Evolutionary conservation across 2,113 vertebrate species (phyloP).

Genomic region (Dascyllus trimaculatus): DNA sequence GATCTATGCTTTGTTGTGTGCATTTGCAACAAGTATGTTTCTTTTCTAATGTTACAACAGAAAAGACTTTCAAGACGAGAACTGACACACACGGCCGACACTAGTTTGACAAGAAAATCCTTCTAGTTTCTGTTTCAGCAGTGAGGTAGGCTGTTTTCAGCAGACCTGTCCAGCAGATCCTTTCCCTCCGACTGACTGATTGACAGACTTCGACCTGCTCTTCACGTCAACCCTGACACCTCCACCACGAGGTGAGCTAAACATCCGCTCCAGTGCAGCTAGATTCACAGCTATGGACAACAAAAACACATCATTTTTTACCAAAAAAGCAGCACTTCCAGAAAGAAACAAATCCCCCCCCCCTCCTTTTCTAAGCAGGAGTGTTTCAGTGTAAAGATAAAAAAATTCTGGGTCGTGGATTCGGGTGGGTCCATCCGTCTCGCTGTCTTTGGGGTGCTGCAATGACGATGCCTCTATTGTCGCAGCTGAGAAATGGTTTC

Average conservation of each 20-base stretch:
- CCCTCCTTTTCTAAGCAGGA: not conserved
- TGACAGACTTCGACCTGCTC: conserved; percentile 56
- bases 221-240: conserved; percentile 24
- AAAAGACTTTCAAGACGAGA: not conserved
- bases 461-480: conserved; percentile 67
- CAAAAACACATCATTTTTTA: conserved; percentile 16
- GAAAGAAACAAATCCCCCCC: not conserved
- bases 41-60: not conserved
- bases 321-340: conserved; percentile 28
- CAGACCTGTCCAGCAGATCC: not conserved
- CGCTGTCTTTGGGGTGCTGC: conserved; percentile 47
- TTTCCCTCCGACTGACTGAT: conserved; percentile 21
- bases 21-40: not conserved
- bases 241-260: conserved; percentile 19
- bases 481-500: conserved; percentile 70
- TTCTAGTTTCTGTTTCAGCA: not conserved
- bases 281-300: not conserved
- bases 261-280: conserved; percentile 22
- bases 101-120: not conserved
- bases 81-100: not conserved
- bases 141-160: not conserved
- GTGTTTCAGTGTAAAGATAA: conserved; percentile 40
- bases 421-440: conserved; percentile 53
- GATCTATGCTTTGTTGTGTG: too few species aligned
- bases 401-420: conserved; percentile 45